phyloP scores from a whole-genome alignment of 2,888 invertebrate species.

The Drosophila leonis region DNA sequence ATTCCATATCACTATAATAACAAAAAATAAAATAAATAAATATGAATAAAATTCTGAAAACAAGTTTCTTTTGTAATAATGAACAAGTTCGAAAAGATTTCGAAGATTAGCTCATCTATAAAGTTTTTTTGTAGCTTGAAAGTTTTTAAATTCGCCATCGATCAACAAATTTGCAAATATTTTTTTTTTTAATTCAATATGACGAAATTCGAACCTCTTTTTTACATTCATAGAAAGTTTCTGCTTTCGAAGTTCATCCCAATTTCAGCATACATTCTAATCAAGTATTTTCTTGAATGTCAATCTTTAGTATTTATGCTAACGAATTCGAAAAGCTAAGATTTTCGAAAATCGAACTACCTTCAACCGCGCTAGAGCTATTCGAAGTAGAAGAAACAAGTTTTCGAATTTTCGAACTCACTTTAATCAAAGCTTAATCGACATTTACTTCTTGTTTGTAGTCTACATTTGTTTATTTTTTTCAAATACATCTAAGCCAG shows the following conservation, averaged over 20 bases:
- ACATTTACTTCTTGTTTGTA: background rate
- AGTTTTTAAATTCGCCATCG: background rate
- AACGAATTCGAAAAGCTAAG: background rate
- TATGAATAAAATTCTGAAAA: background rate
- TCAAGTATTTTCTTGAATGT: background rate
- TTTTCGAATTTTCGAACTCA: background rate
- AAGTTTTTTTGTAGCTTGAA: background rate
- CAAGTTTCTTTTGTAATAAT: background rate
- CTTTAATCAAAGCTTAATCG: background rate
- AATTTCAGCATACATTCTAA: background rate
- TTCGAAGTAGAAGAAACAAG: background rate
- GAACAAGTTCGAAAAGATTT: background rate
- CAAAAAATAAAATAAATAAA: too few species aligned
- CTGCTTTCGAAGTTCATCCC: background rate
- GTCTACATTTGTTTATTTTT: background rate
- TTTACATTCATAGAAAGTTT: background rate
- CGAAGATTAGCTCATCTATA: background rate
- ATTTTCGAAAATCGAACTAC: background rate
- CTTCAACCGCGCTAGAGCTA: background rate
- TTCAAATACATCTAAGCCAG: background rate
- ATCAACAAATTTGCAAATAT: background rate
- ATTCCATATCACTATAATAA: background rate
- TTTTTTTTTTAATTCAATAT: too few species aligned
- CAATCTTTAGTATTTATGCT: background rate
- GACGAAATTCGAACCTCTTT: too few species aligned